A percentile compares a stretch with the other conserved stretches of the same genome.
phyloP scores from a whole-genome alignment of 1,140 invertebrate genomes.

The Tetramorium parvispinum region DNA sequence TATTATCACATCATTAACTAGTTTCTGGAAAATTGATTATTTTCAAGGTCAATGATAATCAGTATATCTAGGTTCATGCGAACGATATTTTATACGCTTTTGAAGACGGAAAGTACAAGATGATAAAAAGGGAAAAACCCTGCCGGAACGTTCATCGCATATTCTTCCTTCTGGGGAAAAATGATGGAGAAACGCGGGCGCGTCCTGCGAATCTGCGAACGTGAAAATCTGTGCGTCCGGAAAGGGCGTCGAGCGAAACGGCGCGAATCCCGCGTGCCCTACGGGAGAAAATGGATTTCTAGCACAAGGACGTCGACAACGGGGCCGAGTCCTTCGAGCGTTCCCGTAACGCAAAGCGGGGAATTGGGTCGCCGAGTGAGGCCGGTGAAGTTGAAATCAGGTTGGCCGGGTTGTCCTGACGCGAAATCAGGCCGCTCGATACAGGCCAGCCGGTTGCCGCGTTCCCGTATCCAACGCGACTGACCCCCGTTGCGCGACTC shows the following conservation, averaged over 20 bases:
- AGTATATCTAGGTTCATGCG: neutral
- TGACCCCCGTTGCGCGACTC: slow-evolving; percentile 77
- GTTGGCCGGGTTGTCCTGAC: slow-evolving; percentile 78
- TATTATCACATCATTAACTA: slow-evolving; percentile 1
- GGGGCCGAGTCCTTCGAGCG: slow-evolving; percentile 44
- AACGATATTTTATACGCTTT: neutral
- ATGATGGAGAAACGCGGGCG: neutral
- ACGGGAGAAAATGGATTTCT: slow-evolving; percentile 51
- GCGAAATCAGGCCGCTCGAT: slow-evolving; percentile 84
- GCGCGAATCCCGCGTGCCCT: neutral
- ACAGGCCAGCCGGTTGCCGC: slow-evolving; percentile 77
- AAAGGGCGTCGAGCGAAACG: neutral
- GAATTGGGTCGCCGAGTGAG: slow-evolving; percentile 71
- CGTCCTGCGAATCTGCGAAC: neutral
- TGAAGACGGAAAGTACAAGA: neutral
- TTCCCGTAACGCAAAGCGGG: slow-evolving; percentile 59
- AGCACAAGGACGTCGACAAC: slow-evolving; percentile 67
- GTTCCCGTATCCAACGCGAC: slow-evolving; percentile 71
- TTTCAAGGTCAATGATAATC: neutral
- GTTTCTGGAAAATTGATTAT: slow-evolving; percentile 22
- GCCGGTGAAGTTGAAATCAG: slow-evolving; percentile 73
- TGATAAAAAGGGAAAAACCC: neutral
- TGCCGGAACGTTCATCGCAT: neutral
- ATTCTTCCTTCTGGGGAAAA: neutral
- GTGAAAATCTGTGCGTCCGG: neutral